Base-by-base conservation (phyloP, 2,113 vertebrate genomes). In the Anolis carolinensis region DNA sequence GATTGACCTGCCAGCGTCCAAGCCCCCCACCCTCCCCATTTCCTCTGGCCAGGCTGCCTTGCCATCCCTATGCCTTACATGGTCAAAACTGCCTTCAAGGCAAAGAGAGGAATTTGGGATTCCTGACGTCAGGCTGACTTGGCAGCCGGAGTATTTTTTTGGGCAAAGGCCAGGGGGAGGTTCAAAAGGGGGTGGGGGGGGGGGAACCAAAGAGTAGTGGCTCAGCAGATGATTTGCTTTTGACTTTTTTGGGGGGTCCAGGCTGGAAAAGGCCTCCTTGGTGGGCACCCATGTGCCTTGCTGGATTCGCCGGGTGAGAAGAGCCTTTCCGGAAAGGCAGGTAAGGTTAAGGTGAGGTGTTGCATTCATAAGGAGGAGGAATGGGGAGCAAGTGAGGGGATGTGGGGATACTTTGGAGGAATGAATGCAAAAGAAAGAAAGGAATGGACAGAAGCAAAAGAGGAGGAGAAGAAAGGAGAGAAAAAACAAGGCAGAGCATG, bases 41-140 rank as follows among this genome's bases (percentile, higher is more conserved):
- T 83, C 81, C 81, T 59, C 73, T 25, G 55, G 65, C 5, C 3
- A 36, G 8, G 20, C 1, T 18, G 1, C 8, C 44, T 75, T 65
- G 77, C 68, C 68, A 32, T 85, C 93, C 87, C 90, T 93, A 91
- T 91, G 93, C 96, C 96, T 96, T 96, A 96, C 96, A 96, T 93
- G 96, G 96, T 93, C 96, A 96, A 96, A 96, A 94, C 89, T 93
- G 94, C 90, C 94, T 92, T 92, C 39, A 44, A 75, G 94, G 95
- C 94, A 95, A 95, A 96, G 94, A 89, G 92, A 93, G 95, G 95
- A 96, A 96, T 96, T 95, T 91, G 94, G 96, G 94, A 89, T 91
- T 92, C 55, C 89, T 96, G 95, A 96, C 96, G 95, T 96, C 95
- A 96, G 95, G 93, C 89, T 89, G 90, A 92, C 14, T 59, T 59